Evolutionary conservation across 2,113 vertebrate genomes (phyloP), one percentile per base, ranked within the genome.

Genomic region (Cavia porcellus): DNA sequence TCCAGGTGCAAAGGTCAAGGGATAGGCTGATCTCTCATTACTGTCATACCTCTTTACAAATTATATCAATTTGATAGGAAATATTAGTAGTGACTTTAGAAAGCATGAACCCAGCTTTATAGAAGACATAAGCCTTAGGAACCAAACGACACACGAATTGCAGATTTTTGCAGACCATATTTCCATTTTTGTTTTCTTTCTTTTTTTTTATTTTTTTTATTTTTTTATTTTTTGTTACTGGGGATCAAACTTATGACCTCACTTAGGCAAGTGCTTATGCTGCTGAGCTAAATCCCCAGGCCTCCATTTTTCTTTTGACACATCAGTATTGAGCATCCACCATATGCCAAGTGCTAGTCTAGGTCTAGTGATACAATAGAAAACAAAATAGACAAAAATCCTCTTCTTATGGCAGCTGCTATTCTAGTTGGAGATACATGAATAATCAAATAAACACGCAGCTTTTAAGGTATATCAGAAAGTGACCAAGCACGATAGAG

Each of bases 171-270:
- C 9, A 38, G 70, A 19, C 28, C 38, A 94, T 42, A 1, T 82
- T 86, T 47, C 35, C 30, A 92, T 84, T 87, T 94, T 66, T 50
- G n/a, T 70, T 77, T 75, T 45, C 84, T 94, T 66, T 50, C 42
- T 70, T 77, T 74, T 45, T 45, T n/a, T n/a, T n/a, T n/a, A n/a
- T n/a, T n/a, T n/a, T n/a, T n/a, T n/a, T n/a, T n/a, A n/a, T n/a
- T n/a, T 50, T 50, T 50, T 50, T 50, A 50, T 6, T 50, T 50
- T 50, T 50, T 50, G 47, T 4, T 50, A 50, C 47, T 8, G 8
- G 47, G 47, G 47, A 50, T 50, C 47, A 50, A 50, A 50, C 8
- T 50, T 8, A 50, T 50, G 47, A 50, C 47, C 47, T 50, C 47
- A 8, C 47, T 50, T 8, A 50, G 47, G 47, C 47, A 50, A 50